These are phyloP conservation scores for Pachyseris speciosa DNA, from an alignment of 64 coral and sea anemone genomes.

Conservation along the genomic window DNA sequence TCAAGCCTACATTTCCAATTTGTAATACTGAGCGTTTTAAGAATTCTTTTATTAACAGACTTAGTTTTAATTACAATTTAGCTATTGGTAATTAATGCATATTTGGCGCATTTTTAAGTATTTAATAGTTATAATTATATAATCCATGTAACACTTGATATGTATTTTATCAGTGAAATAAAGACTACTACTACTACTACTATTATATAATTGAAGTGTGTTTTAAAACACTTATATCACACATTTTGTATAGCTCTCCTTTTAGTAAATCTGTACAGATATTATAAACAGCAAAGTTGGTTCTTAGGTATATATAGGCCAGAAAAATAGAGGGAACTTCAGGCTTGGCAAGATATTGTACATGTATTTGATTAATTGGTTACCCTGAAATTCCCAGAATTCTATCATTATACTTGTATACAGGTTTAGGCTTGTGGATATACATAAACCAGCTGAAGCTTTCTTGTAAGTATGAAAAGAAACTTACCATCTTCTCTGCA, in stretches of 20 bases:
- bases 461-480: neutral
- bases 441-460: neutral
- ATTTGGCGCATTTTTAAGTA: too few relatives aligned
- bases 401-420: neutral
- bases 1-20: too few relatives aligned
- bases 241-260: neutral
- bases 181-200: too few relatives aligned
- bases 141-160: too few relatives aligned
- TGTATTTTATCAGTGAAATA: too few relatives aligned
- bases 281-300: neutral
- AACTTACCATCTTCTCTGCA: conserved; percentile 21
- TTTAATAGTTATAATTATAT: too few relatives aligned
- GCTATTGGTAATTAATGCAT: too few relatives aligned
- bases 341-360: neutral
- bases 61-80: too few relatives aligned
- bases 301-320: neutral
- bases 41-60: too few relatives aligned
- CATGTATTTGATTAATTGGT: neutral
- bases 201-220: neutral
- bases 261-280: neutral
- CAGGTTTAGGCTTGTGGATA: neutral
- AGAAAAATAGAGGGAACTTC: neutral
- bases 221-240: neutral
- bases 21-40: too few relatives aligned
- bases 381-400: neutral